Conservation (phyloP, 2,888 invertebrate genomes). For the Scelioninae gen. 1 region DNA sequence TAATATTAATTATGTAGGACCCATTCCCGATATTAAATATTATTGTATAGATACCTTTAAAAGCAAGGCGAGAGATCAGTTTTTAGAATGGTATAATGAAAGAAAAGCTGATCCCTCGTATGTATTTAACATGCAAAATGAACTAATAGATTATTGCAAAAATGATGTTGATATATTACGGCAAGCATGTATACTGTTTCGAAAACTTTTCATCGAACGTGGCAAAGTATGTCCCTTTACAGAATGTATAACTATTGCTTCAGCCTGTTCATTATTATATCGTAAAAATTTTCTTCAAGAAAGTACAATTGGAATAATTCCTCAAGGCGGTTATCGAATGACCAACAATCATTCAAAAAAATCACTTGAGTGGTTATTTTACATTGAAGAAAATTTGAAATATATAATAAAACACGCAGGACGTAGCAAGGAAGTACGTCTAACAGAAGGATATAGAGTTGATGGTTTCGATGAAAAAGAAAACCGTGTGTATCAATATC, state of each 20-base stretch:
- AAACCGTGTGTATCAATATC: no score
- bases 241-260: constrained; percentile 3
- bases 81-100: background rate
- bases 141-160: constrained; percentile 4
- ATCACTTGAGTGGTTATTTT: background rate
- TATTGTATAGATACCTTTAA: background rate
- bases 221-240: background rate
- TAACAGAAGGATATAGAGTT: background rate
- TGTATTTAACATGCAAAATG: constrained; percentile 4
- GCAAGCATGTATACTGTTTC: background rate
- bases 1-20: background rate
- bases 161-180: background rate
- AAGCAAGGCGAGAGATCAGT: background rate
- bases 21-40: background rate
- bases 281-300: background rate
- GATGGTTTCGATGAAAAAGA: background rate
- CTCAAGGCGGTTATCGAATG: background rate
- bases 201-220: background rate
- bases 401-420: background rate
- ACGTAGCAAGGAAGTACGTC: background rate
- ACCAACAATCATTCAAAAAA: background rate
- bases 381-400: no score
- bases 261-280: constrained; percentile 2
- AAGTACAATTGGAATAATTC: background rate
- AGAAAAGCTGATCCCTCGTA: background rate